phyloP scores from a whole-genome alignment of 2,113 vertebrate species.

The Prolemur simus region DNA sequence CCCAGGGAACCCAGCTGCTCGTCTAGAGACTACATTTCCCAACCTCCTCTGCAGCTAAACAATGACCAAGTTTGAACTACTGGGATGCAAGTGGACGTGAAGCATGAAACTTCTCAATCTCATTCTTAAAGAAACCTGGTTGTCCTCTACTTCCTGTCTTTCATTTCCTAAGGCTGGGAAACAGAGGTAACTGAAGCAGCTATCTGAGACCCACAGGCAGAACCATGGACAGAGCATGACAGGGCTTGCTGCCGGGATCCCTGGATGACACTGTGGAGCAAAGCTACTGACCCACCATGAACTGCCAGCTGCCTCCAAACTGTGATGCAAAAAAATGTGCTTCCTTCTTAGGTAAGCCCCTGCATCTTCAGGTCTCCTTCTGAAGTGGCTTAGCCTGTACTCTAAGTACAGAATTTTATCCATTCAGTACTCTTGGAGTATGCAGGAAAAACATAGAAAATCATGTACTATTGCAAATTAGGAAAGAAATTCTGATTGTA shows the following conservation, averaged over 20 bases:
- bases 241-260: not conserved
- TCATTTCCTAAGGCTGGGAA: not conserved
- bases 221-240: not conserved
- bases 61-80: not conserved
- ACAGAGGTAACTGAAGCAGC: not conserved
- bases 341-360: not conserved
- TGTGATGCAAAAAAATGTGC: not conserved
- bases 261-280: not conserved
- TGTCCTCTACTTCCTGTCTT: not conserved
- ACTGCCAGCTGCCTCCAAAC: not conserved
- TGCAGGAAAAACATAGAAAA: not conserved
- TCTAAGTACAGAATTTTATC: not conserved
- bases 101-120: not conserved
- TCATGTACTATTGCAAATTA: not conserved
- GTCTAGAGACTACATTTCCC: not conserved
- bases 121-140: not conserved
- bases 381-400: not conserved
- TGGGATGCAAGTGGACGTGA: not conserved
- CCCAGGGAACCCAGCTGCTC: not conserved
- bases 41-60: not conserved
- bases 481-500: not conserved
- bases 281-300: not conserved
- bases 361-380: not conserved
- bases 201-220: not conserved
- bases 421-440: not conserved